A percentile compares a stretch with the other conserved stretches of the same genome.
phyloP scores from a whole-genome alignment of 2,113 vertebrate species.

The Cygnus buccinator region DNA sequence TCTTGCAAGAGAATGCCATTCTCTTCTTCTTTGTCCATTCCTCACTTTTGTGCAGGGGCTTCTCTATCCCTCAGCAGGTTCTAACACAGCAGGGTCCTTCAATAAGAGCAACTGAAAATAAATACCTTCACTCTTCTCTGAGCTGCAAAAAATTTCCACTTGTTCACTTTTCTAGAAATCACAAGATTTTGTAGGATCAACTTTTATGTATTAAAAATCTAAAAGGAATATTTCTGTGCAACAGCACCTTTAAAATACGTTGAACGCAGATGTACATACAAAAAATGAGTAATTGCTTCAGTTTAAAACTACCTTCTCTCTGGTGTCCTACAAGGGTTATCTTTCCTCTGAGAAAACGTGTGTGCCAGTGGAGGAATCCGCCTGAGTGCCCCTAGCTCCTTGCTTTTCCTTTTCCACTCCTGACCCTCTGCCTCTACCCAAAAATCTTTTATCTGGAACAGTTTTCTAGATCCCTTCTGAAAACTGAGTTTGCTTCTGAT shows the following conservation, averaged over 20 bases:
- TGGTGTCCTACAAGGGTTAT: not conserved
- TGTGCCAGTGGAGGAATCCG: not conserved
- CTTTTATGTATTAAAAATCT: not conserved
- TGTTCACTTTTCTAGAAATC: not conserved
- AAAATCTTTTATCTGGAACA: not conserved
- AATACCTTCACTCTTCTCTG: not conserved
- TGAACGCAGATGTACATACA: not conserved
- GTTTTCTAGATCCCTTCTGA: constrained; percentile 10
- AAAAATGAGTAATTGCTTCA: not conserved
- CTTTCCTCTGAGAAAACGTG: not conserved
- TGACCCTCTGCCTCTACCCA: not conserved
- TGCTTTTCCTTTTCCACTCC: not conserved
- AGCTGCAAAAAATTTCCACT: not conserved
- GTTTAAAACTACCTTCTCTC: not conserved
- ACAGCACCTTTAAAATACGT: not conserved
- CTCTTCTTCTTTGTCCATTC: not conserved
- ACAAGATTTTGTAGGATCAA: not conserved
- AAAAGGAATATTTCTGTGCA: not conserved
- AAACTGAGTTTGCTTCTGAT: constrained; percentile 4
- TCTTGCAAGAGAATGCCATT: rapidly evolving
- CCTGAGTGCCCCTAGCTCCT: not conserved
- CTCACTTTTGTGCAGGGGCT: not conserved
- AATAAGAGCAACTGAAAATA: not conserved
- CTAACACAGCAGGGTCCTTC: not conserved
- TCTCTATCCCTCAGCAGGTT: not conserved